These are phyloP conservation scores for Cerceris rybyensis DNA, from an alignment of 2,888 invertebrate species.

Conservation along the genomic window DNA sequence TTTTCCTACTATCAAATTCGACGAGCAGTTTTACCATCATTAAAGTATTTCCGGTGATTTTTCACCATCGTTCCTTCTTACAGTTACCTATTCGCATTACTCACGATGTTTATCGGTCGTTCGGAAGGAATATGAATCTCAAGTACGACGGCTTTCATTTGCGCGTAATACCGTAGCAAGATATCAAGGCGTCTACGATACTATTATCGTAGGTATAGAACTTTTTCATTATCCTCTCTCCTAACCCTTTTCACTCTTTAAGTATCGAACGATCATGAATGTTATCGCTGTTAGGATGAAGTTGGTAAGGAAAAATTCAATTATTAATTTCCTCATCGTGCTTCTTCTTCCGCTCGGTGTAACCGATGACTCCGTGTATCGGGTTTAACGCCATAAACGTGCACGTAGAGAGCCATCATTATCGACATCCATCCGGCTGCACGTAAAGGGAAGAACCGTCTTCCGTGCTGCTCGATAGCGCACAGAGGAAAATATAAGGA, in stretches of 20 bases:
- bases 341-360: conserved; percentile 13
- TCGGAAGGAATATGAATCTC: not conserved
- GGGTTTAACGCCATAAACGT: conserved; percentile 6
- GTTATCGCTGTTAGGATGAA: not conserved
- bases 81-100: too few species aligned
- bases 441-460: conserved; percentile 10
- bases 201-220: conserved; percentile 19
- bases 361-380: conserved; percentile 14
- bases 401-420: conserved; percentile 16
- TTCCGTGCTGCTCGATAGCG: conserved; percentile 15
- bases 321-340: conserved; percentile 32
- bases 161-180: not conserved
- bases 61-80: too few species aligned
- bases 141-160: conserved; percentile 11
- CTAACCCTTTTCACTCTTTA: not conserved
- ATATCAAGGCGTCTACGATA: conserved; percentile 15
- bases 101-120: conserved; percentile 1
- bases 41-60: too few species aligned
- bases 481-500: not conserved
- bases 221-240: conserved; percentile 11
- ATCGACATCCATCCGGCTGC: conserved; percentile 17
- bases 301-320: conserved; percentile 7
- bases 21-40: conserved; percentile 17
- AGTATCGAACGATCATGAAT: conserved; percentile 4
- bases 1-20: too few species aligned